Evolutionary conservation across 2,113 vertebrate species (phyloP).

Genomic region (Brachypteracias leptosomus): DNA sequence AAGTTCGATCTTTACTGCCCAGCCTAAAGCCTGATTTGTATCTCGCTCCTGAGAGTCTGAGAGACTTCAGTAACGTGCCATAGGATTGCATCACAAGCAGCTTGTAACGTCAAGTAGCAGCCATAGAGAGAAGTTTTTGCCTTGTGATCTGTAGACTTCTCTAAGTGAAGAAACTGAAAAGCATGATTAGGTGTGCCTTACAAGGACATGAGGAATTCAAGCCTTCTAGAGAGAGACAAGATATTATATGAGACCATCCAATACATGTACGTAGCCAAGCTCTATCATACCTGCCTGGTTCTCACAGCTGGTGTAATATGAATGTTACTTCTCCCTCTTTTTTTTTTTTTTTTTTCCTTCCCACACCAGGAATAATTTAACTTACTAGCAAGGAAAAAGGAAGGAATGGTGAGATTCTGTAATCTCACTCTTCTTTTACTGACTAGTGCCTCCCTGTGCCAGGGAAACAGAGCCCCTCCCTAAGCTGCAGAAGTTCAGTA

Average conservation of each 20-base stretch:
- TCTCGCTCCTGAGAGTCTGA: neutral
- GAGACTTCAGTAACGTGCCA: neutral
- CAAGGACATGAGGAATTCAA: neutral
- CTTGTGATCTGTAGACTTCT: neutral
- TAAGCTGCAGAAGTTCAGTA: neutral
- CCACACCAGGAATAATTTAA: neutral
- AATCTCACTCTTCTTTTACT: neutral
- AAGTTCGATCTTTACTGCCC: neutral
- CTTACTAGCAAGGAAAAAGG: neutral
- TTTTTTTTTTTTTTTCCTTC: neutral
- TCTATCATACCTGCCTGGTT: neutral
- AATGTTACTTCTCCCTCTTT: neutral
- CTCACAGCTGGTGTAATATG: neutral
- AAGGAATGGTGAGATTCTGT: neutral
- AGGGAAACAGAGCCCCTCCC: neutral
- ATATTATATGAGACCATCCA: neutral
- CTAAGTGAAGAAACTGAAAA: neutral
- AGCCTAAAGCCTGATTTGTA: neutral
- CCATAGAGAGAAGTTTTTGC: neutral
- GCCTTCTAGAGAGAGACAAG: neutral
- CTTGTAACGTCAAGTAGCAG: neutral
- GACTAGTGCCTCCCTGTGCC: neutral
- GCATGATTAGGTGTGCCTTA: neutral
- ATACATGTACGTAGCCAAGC: neutral
- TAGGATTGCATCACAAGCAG: neutral